Evolutionary conservation across 1,140 invertebrate genomes (phyloP).

Genomic region (Batillaria attramentaria): DNA sequence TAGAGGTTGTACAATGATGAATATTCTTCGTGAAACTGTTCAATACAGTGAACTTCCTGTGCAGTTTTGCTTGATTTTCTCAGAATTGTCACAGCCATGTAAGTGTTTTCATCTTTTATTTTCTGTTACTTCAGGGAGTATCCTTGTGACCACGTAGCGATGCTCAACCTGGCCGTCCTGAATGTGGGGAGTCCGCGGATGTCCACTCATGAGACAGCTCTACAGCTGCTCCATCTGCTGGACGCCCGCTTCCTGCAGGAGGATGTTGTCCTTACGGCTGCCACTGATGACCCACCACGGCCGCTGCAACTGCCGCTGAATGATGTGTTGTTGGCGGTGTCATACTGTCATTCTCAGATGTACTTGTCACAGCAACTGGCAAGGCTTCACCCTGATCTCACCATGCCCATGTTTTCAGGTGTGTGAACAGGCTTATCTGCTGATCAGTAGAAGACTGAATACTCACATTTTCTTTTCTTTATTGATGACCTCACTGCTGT

Average conservation of each 20-base stretch:
- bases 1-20: too few species aligned
- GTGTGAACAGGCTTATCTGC: conserved; percentile 36
- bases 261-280: conserved; percentile 53
- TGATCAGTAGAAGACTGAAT: neutral
- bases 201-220: conserved; percentile 91
- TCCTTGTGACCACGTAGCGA: conserved; percentile 97
- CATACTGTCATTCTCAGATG: conserved; percentile 92
- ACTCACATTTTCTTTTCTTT: too few species aligned
- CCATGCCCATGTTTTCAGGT: conserved; percentile 99
- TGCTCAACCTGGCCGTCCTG: conserved; percentile 97
- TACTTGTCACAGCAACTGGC: conserved; percentile 93
- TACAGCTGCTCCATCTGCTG: conserved; percentile 93
- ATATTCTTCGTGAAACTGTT: too few species aligned
- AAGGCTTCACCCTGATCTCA: conserved; percentile 94
- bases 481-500: too few species aligned
- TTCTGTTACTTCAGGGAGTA: conserved; percentile 86
- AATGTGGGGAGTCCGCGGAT: conserved; percentile 94
- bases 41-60: too few species aligned
- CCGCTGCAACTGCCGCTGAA: conserved; percentile 70
- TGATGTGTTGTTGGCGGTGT: conserved; percentile 86
- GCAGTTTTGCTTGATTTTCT: too few species aligned
- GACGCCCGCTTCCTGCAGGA: conserved; percentile 92
- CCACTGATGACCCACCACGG: conserved; percentile 56
- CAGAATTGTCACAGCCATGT: too few species aligned
- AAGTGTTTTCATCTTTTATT: too few species aligned